Evolutionary conservation across 1,140 invertebrate genomes (phyloP).

Genomic region (Drosophila azteca): DNA sequence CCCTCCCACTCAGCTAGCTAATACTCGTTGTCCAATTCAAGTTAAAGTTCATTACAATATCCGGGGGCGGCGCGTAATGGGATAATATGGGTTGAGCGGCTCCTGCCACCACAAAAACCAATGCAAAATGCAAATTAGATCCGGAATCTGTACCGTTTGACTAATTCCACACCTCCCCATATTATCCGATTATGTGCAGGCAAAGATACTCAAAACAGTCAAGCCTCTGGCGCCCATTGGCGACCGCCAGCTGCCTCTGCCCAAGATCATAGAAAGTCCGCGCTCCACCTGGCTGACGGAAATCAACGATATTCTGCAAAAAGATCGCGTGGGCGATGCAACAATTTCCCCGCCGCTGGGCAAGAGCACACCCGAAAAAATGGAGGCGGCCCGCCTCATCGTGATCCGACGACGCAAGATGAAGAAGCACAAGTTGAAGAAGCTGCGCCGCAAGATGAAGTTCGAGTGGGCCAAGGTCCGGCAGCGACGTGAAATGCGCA

Average conservation of each 20-base stretch:
- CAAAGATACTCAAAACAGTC: conserved; percentile 45
- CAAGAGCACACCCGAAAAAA: conserved; percentile 84
- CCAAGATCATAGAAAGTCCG: conserved; percentile 70
- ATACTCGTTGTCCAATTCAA: conserved; percentile 58
- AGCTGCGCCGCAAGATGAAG: conserved; percentile 91
- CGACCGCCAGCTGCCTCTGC: conserved; percentile 41
- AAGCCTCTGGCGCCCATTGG: conserved; percentile 50
- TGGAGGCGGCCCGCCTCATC: conserved; percentile 89
- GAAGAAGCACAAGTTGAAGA: conserved; percentile 93
- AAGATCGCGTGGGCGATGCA: conserved; percentile 52
- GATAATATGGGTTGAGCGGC: conserved; percentile 82
- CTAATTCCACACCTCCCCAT: conserved; percentile 69
- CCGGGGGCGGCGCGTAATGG: conserved; percentile 63
- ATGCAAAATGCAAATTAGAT: conserved; percentile 13
- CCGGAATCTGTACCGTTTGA: conserved; percentile 21
- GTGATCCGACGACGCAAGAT: conserved; percentile 92
- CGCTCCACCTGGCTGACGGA: conserved; percentile 64
- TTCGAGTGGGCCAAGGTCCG: conserved; percentile 89
- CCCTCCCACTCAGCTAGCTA: conserved; percentile 37
- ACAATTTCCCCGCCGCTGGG: conserved; percentile 49
- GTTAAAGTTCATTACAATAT: conserved; percentile 57
- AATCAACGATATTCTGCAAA: conserved; percentile 68
- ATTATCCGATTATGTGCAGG: conserved; percentile 83
- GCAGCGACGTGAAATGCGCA: conserved; percentile 88
- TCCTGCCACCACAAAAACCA: conserved; percentile 26